Conservation (phyloP, 2,113 vertebrate genomes). For the Sterrhoptilus dennistouni region DNA sequence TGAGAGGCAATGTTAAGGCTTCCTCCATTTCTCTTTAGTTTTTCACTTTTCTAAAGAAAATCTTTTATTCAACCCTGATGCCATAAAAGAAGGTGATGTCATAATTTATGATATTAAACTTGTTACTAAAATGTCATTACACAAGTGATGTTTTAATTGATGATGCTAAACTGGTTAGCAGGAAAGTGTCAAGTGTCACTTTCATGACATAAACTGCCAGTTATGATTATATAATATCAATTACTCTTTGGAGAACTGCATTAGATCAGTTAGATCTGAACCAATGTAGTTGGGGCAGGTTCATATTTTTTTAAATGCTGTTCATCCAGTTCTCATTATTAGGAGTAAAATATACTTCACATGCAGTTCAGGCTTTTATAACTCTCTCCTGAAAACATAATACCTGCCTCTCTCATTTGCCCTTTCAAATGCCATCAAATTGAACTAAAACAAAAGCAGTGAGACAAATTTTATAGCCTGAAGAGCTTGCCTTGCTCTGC, state of each 20-base stretch:
- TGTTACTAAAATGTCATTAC: constrained; percentile 70
- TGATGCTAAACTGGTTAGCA: constrained; percentile 67
- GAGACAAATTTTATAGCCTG: background rate
- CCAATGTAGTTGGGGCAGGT: constrained; percentile 51
- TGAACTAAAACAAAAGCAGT: background rate
- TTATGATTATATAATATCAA: constrained; percentile 80
- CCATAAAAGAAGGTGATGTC: constrained; percentile 71
- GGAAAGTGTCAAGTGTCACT: constrained; percentile 74
- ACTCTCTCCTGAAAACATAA: constrained; percentile 39
- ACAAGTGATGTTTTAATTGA: constrained; percentile 75
- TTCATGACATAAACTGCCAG: constrained; percentile 76
- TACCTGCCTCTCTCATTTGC: background rate
- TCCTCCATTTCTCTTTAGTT: background rate
- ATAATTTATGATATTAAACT: constrained; percentile 68
- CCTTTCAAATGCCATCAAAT: constrained; percentile 23
- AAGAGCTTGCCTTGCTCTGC: background rate
- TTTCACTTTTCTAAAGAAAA: background rate
- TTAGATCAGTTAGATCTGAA: constrained; percentile 68
- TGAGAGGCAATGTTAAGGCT: background rate
- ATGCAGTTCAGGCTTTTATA: constrained; percentile 67
- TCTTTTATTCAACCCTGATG: constrained; percentile 30
- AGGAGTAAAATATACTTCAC: constrained; percentile 66
- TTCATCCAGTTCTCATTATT: constrained; percentile 75
- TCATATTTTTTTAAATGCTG: constrained; percentile 68
- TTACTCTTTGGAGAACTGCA: constrained; percentile 73